Percentiles rank a stretch among this genome's conserved stretches.
Conservation (phyloP, 2,113 vertebrate genomes). For the Aphyosemion australe region DNA sequence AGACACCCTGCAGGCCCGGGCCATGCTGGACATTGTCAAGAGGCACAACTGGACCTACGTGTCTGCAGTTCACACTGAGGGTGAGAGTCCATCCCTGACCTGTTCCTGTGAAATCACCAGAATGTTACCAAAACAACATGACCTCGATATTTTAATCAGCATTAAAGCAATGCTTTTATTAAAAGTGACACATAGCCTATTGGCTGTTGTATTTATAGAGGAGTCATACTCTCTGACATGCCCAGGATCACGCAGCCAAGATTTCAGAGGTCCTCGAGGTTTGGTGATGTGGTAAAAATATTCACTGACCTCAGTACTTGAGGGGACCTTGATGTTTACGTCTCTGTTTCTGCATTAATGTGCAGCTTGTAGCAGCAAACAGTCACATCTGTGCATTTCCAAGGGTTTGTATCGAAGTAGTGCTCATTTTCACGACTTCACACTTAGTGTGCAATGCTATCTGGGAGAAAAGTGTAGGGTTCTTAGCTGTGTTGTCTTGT, state of each 20-base stretch:
- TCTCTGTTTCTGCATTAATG: neutral
- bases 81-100: conserved; percentile 75
- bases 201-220: neutral
- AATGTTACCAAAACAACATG: neutral
- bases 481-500: conserved; percentile 8
- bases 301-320: neutral
- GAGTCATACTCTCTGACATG: neutral
- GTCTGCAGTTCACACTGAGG: conserved; percentile 97
- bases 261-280: conserved; percentile 1
- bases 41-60: conserved; percentile 99
- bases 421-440: neutral
- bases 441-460: neutral
- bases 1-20: conserved; percentile 93
- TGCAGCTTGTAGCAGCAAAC: neutral
- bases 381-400: neutral
- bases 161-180: neutral
- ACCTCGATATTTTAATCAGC: neutral
- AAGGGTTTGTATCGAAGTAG: neutral
- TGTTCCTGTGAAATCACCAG: neutral
- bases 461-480: conserved; percentile 1
- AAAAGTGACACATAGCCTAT: conserved; percentile 7
- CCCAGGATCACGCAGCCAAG: neutral
- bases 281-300: neutral
- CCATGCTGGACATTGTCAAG: conserved; percentile 97
- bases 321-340: neutral